phyloP scores from a whole-genome alignment of 2,888 invertebrate genomes.

The Autographa pulchrina region DNA sequence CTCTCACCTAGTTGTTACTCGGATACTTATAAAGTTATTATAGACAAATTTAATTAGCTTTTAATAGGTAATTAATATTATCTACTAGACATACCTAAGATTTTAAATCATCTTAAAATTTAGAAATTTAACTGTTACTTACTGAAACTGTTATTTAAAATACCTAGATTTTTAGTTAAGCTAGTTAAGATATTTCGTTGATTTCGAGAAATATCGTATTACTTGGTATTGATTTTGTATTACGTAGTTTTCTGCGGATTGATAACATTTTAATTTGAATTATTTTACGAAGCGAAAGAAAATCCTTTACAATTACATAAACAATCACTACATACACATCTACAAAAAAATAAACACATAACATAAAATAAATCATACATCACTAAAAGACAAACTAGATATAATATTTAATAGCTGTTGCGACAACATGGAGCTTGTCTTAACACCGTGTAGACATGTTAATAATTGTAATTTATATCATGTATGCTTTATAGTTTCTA shows the following conservation, averaged over 20 bases:
- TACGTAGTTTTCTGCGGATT: too few species aligned
- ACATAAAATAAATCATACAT: slow-evolving; percentile 8
- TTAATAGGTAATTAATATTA: neutral
- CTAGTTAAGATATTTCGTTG: too few species aligned
- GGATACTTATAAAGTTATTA: neutral
- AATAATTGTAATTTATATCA: slow-evolving; percentile 45
- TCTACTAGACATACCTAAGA: too few species aligned
- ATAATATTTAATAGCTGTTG: slow-evolving; percentile 8
- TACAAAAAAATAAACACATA: neutral
- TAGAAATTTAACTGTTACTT: too few species aligned
- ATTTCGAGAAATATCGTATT: too few species aligned
- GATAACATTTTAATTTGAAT: too few species aligned
- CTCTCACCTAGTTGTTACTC: neutral
- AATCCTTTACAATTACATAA: neutral
- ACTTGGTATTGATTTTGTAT: too few species aligned
- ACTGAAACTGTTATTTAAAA: too few species aligned
- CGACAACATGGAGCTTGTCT: slow-evolving; percentile 7
- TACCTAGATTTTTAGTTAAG: too few species aligned
- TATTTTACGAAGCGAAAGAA: neutral
- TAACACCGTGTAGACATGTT: slow-evolving; percentile 21
- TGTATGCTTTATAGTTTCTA: slow-evolving; percentile 15
- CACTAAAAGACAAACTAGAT: neutral
- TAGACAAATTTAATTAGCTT: neutral
- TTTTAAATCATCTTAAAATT: too few species aligned
- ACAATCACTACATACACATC: neutral